phyloP scores from a whole-genome alignment of 1,140 invertebrate genomes.

The Drosophila kanapiae region DNA sequence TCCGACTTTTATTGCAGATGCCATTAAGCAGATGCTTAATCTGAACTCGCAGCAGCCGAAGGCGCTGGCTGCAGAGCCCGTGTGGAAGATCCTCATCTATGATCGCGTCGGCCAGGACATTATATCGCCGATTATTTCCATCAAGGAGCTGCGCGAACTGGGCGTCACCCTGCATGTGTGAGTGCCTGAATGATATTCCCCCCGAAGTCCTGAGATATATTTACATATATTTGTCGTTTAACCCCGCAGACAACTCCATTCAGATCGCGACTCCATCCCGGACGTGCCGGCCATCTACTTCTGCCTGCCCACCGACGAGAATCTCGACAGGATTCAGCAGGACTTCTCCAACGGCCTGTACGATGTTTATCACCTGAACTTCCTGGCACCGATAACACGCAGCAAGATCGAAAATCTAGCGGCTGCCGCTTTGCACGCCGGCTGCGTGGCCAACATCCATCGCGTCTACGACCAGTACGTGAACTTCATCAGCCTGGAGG shows the following conservation, averaged over 20 bases:
- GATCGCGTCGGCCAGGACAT: slow-evolving; percentile 99
- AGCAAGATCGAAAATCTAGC: slow-evolving; percentile 98
- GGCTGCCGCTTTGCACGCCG: slow-evolving; percentile 94
- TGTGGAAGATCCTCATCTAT: slow-evolving; percentile 98
- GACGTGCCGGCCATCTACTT: slow-evolving; percentile 99
- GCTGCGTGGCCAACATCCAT: slow-evolving; percentile 95
- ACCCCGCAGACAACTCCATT: slow-evolving; percentile 92
- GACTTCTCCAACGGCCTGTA: slow-evolving; percentile 97
- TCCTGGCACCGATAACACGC: slow-evolving; percentile 97
- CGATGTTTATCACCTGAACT: slow-evolving; percentile 98
- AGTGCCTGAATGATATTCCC: slow-evolving; percentile 80
- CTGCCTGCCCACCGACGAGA: slow-evolving; percentile 98
- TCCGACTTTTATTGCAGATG: slow-evolving; percentile 87
- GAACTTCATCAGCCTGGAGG: slow-evolving; percentile 99
- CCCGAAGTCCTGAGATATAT: not conserved
- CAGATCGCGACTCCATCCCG: slow-evolving; percentile 97
- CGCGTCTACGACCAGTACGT: slow-evolving; percentile 99
- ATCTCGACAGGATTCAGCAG: slow-evolving; percentile 96
- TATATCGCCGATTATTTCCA: slow-evolving; percentile 97
- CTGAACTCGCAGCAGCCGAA: slow-evolving; percentile 93
- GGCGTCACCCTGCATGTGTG: slow-evolving; percentile 99
- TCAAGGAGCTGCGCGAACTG: slow-evolving; percentile 97
- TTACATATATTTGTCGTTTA: not conserved
- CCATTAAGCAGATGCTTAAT: slow-evolving; percentile 97
- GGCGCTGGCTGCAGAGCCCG: slow-evolving; percentile 91